Base-by-base conservation (phyloP, 2,888 invertebrate species). In the Polia nebulosa region DNA sequence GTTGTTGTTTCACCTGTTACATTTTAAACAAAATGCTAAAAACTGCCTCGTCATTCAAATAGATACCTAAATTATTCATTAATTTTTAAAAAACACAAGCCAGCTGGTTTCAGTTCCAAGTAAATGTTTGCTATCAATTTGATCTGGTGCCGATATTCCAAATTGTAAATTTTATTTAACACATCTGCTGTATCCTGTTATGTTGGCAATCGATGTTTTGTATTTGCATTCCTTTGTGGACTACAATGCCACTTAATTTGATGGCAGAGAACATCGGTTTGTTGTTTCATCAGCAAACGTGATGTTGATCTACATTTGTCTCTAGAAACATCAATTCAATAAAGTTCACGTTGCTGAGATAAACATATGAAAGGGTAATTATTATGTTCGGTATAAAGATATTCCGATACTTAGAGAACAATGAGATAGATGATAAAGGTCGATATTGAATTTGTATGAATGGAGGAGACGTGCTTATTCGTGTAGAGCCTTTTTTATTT, bases 211-310 rank as follows among this genome's bases (percentile, higher is more conserved):
- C 55, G 57, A 62, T 57, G 61, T 66, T 58, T 70, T 69, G 79
- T 63, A 75, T 77, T 77, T 79, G 52, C 80, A 70, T 75, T 70
- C 70, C 76, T 77, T 77, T 77, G 79, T 77, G 39, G 44, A 32
- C 63, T 32, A 70, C 76, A 75, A 70, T 64, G 49, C 59, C 64
- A 75, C 57, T 64, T 79, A 75, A 75, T 70, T 79, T 64, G 60
- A 79, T 61, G 70, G 57, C 59, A 29, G 41, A 53, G 47, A 76
- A 73, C 78, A 64, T 61, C 27, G 44, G 41, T 57, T 57, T 58
- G 70, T 75, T 75, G 76, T 76, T 79, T 51, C 36, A 53, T 27
- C 36, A 36, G 36, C 3, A 34, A 60, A 61, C 80, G 79, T 79
- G 76, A 61, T 55, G 55, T 59, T 34, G 63, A 41, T 74, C 51